Evolutionary conservation across 2,113 vertebrate species (phyloP).

Genomic region (Mungos mungo): DNA sequence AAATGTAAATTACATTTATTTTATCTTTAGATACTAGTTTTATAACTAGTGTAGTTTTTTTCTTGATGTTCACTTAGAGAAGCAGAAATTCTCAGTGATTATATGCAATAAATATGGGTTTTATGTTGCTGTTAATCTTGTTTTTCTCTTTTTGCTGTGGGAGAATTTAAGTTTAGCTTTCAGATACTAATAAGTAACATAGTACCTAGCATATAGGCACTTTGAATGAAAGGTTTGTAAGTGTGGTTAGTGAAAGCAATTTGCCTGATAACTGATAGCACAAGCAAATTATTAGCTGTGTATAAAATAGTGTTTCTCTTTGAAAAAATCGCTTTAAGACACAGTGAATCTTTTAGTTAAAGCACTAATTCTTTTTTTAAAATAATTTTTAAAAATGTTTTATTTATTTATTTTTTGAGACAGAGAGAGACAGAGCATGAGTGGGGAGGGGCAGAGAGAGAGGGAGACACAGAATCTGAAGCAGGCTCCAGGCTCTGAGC

Average conservation of each 20-base stretch:
- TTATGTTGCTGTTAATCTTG: not conserved
- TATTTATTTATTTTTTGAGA: no score
- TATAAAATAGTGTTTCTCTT: constrained; percentile 57
- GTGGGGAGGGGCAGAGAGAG: no score
- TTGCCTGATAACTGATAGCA: not conserved
- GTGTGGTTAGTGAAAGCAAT: not conserved
- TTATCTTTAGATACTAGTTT: constrained; percentile 12
- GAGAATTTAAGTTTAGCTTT: constrained; percentile 48
- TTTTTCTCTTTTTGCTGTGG: constrained; percentile 17
- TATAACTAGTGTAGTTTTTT: constrained; percentile 13
- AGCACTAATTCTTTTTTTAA: constrained; percentile 3
- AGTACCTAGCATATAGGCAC: not conserved
- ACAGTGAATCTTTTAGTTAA: constrained; percentile 58
- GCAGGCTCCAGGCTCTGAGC: no score
- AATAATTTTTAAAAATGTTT: no score
- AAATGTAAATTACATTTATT: constrained; percentile 48
- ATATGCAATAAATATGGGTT: not conserved
- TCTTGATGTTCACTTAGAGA: constrained; percentile 37
- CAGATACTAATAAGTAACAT: not conserved
- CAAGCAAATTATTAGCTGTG: constrained; percentile 38
- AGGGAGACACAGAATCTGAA: no score
- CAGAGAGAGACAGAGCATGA: no score
- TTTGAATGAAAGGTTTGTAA: constrained; percentile 47
- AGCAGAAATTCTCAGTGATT: constrained; percentile 22
- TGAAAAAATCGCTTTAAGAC: constrained; percentile 34